Conservation (phyloP, 2,888 invertebrate species). For the Mesopsocus fuscifrons region DNA sequence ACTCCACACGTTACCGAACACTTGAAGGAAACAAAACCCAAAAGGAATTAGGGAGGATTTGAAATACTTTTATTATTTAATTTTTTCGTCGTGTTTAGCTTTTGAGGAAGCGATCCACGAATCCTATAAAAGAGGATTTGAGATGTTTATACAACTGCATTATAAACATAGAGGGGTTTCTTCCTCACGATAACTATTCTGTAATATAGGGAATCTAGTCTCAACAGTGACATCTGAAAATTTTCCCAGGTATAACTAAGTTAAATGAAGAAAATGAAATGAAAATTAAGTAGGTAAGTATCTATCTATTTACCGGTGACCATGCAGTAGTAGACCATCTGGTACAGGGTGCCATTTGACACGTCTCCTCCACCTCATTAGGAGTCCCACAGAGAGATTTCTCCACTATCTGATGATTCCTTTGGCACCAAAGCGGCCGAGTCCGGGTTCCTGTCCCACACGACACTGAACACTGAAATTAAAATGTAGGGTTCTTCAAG, state of each 20-base stretch:
- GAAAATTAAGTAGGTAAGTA: too few species aligned
- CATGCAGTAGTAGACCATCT: slow-evolving; percentile 33
- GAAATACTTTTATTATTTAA: background rate
- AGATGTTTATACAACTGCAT: too few species aligned
- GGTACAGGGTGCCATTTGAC: slow-evolving; percentile 29
- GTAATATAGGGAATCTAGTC: too few species aligned
- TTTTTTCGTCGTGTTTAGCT: too few species aligned
- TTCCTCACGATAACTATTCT: too few species aligned
- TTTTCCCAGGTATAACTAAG: too few species aligned
- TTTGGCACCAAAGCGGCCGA: slow-evolving; percentile 32
- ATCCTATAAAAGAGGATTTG: too few species aligned
- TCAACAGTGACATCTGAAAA: too few species aligned
- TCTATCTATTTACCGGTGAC: slow-evolving; percentile 27
- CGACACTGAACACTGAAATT: slow-evolving; percentile 39
- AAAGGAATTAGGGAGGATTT: background rate
- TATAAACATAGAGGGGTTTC: too few species aligned
- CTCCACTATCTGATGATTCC: slow-evolving; percentile 29
- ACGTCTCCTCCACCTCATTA: slow-evolving; percentile 24
- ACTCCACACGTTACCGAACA: background rate
- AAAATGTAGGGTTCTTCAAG: too few species aligned
- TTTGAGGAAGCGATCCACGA: too few species aligned
- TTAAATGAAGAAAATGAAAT: too few species aligned
- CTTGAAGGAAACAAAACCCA: background rate
- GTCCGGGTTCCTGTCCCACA: slow-evolving; percentile 38
- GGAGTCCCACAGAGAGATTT: slow-evolving; percentile 24